Evolutionary conservation across 2,888 invertebrate species (phyloP).

Genomic region (Calameuta pallipes): DNA sequence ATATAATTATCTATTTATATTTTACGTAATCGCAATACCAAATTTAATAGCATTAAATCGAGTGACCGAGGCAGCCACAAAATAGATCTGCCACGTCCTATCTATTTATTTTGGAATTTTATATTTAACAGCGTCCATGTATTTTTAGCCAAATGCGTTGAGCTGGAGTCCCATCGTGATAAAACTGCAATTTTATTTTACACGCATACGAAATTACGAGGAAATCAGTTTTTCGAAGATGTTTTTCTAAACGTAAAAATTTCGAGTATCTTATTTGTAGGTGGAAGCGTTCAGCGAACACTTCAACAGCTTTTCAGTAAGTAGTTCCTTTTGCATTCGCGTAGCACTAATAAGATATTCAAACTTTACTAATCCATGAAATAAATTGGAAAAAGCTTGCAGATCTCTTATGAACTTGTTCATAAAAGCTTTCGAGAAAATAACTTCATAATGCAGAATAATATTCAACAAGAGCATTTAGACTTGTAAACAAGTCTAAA

Average conservation of each 20-base stretch:
- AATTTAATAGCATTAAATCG: too few relatives aligned
- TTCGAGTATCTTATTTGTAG: not conserved
- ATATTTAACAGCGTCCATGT: too few relatives aligned
- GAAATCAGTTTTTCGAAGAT: not conserved
- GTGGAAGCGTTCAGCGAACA: not conserved
- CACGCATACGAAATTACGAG: too few relatives aligned
- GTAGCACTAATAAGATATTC: not conserved
- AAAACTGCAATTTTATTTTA: not conserved
- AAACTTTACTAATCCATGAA: not conserved
- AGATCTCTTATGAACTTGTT: not conserved
- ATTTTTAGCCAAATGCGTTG: too few relatives aligned
- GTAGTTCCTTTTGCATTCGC: not conserved
- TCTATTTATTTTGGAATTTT: too few relatives aligned
- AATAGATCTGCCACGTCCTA: too few relatives aligned
- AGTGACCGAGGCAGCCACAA: too few relatives aligned
- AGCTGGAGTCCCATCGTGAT: too few relatives aligned
- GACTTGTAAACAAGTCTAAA: not conserved
- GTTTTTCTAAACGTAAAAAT: not conserved
- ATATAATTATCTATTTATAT: too few relatives aligned
- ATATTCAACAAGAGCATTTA: too few relatives aligned
- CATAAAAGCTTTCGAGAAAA: not conserved
- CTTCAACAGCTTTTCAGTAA: conserved; percentile 1
- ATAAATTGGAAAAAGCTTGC: too few relatives aligned
- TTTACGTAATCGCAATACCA: too few relatives aligned
- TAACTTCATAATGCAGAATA: not conserved